phyloP scores from a whole-genome alignment of 2,888 invertebrate species.

The Rhynchonema sp. region DNA sequence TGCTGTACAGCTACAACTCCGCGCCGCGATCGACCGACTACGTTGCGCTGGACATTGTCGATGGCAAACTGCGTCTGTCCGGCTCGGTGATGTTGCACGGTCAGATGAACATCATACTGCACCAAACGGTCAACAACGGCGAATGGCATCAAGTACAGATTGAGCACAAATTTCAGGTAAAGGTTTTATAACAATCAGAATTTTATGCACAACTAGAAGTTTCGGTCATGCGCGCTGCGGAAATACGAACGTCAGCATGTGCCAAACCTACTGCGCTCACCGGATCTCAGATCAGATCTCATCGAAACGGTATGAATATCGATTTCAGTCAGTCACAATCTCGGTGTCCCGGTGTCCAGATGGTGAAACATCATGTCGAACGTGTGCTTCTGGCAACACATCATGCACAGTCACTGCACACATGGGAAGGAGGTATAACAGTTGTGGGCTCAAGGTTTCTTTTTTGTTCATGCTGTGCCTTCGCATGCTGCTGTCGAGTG shows the following conservation, averaged over 20 bases:
- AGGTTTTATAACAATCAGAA: neutral
- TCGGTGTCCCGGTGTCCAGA: constrained; percentile 2
- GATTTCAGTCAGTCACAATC: constrained; percentile 6
- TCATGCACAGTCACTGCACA: constrained; percentile 1
- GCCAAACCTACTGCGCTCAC: too few relatives aligned
- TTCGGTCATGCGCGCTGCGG: too few relatives aligned
- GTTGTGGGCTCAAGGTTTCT: too few relatives aligned
- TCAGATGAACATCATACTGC: constrained; percentile 36
- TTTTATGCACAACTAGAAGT: too few relatives aligned
- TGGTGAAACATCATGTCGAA: neutral
- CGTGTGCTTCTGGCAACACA: constrained; percentile 2
- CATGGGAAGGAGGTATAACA: constrained; percentile 4
- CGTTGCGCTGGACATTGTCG: constrained; percentile 66
- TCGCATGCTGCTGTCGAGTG: too few relatives aligned
- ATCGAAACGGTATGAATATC: too few relatives aligned
- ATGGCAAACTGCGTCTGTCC: constrained; percentile 55
- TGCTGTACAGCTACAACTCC: constrained; percentile 74
- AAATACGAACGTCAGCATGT: too few relatives aligned
- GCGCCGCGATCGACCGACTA: constrained; percentile 65
- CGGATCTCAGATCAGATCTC: too few relatives aligned
- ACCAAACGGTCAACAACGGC: neutral
- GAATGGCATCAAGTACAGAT: constrained; percentile 42
- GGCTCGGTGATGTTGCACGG: constrained; percentile 63
- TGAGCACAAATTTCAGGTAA: constrained; percentile 19
- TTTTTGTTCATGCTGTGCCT: neutral